Evolutionary conservation across 2,888 invertebrate species (phyloP), one percentile per base, ranked within the genome.

Genomic region (Rotaria sp.): DNA sequence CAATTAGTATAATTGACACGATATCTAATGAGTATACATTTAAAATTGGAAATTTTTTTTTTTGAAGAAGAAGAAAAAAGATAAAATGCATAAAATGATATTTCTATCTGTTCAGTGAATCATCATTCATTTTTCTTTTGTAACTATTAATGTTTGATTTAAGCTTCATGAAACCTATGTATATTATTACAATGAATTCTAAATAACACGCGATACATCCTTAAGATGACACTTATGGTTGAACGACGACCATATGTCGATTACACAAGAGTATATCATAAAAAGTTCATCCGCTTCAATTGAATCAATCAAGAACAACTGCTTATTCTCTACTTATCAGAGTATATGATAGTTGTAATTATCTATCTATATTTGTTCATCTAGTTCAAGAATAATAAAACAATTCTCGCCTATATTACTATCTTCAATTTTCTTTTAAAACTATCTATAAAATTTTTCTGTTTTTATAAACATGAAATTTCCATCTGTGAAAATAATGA

Each of bases 1-100:
- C 67, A 67, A 67, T 67, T 67, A 67, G 21, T 35, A 67, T 67
- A 67, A 67, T 67, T 67, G 67, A 67, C 67, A 67, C 67, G 67
- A 67, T 35, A 67, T 38, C 67, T 35, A 21, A 67, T 24, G 24
- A 52, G 24, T 52, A 5, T 4, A 52, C 0, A 52, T 52, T 52
- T 52, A 24, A 7, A 52, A 52, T 24, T 52, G 3, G 5, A 52
- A 52, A 52, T 52, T 52, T 24, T 52, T 5, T 52, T 52, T 52
- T 24, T 21, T 8, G 13, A 13, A 50, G 13, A 13, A 45, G 13
- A 13, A 45, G 1, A 13, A 3, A 45, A 15, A 18, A 18, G 50
- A 50, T 50, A 50, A 50, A 8, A 50, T 15, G 18, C 18, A 50
- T 50, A 18, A 50, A 50, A 18, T 18, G 50, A 50, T 18, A 50